Conservation (phyloP, 2,888 invertebrate species). For the Scelioninae gen. 1 region DNA sequence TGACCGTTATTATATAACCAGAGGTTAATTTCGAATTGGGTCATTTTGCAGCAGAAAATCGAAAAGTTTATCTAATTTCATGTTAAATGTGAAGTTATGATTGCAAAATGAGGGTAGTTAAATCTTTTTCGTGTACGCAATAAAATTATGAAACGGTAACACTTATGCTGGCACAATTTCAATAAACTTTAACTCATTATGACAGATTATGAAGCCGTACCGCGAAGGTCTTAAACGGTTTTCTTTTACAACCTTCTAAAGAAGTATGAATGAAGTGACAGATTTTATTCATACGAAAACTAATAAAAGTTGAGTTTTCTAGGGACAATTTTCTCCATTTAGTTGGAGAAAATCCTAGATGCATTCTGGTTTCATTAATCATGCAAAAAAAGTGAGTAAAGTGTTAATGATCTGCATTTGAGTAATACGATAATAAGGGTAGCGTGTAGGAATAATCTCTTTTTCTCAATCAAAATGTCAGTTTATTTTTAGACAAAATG, state of each 20-base stretch:
- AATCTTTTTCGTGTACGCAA: slow-evolving; percentile 6
- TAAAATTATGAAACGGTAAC: background rate
- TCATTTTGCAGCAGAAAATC: slow-evolving; percentile 69
- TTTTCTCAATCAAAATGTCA: background rate
- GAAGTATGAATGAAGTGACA: slow-evolving; percentile 17
- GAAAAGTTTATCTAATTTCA: slow-evolving; percentile 58
- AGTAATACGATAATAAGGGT: background rate
- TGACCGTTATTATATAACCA: slow-evolving; percentile 76
- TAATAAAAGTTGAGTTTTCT: no score
- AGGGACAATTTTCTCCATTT: no score
- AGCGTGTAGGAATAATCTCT: background rate
- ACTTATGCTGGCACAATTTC: slow-evolving; percentile 10
- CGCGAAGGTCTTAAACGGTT: slow-evolving; percentile 1
- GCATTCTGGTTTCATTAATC: no score
- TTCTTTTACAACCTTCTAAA: background rate
- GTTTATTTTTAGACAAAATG: slow-evolving; percentile 1
- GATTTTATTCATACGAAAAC: background rate
- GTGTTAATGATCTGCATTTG: background rate
- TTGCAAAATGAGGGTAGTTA: background rate
- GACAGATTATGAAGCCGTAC: slow-evolving; percentile 12
- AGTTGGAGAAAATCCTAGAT: no score
- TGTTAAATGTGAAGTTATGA: slow-evolving; percentile 24
- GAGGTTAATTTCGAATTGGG: slow-evolving; percentile 75
- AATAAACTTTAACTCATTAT: slow-evolving; percentile 3
- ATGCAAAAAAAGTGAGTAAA: background rate